These are phyloP conservation scores for Podarcis cretensis DNA, from an alignment of 2,113 vertebrate genomes.

Conservation along the genomic window DNA sequence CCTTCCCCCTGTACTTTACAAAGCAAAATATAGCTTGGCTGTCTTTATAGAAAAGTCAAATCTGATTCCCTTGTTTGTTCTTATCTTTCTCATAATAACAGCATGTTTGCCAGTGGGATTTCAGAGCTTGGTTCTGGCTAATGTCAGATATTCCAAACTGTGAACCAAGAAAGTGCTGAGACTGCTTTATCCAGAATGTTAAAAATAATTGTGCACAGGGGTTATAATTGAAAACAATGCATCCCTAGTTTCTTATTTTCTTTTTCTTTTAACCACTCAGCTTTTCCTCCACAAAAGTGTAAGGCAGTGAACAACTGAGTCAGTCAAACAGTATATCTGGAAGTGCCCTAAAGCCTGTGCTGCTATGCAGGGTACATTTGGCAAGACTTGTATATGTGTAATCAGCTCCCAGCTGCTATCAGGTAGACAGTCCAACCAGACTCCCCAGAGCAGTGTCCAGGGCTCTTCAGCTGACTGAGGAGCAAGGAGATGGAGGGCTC, in stretches of 20 bases:
- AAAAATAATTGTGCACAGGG: background rate
- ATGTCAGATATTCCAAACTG: conserved; percentile 15
- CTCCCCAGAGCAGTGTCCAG: too few relatives aligned
- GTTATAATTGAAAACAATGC: conserved; percentile 2
- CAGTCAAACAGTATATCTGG: background rate
- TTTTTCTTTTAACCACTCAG: background rate
- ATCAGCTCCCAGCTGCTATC: too few relatives aligned
- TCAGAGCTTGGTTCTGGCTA: conserved; percentile 15
- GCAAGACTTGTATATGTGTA: too few relatives aligned
- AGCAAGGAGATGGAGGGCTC: too few relatives aligned
- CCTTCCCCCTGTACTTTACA: background rate
- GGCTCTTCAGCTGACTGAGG: too few relatives aligned
- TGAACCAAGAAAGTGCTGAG: conserved; percentile 18
- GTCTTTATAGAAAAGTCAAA: conserved; percentile 12
- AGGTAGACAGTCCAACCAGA: too few relatives aligned
- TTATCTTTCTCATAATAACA: conserved; percentile 32
- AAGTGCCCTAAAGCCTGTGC: background rate
- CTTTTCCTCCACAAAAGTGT: background rate
- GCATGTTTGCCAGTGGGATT: conserved; percentile 10
- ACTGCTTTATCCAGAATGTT: background rate
- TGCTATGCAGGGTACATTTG: background rate
- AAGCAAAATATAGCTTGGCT: background rate
- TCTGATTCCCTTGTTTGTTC: conserved; percentile 24
- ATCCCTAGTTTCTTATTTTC: background rate
- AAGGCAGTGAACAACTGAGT: too few relatives aligned